Evolutionary conservation across 2,113 vertebrate species (phyloP).

Genomic region (Esox niger): DNA sequence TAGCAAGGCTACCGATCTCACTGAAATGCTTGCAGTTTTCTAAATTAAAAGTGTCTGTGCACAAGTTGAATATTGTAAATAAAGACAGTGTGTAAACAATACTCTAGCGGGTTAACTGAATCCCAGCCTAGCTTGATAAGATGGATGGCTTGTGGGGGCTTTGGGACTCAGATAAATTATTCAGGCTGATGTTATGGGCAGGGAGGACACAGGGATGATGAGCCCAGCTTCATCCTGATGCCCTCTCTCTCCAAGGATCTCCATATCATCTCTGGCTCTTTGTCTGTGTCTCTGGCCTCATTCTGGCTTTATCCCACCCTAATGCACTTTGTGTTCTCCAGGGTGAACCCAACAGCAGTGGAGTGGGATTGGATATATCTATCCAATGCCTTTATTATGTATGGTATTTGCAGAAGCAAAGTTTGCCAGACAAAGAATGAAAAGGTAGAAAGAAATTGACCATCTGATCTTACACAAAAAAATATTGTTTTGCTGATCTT

Average conservation of each 20-base stretch:
- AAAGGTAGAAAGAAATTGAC: too few relatives aligned
- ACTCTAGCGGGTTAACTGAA: too few relatives aligned
- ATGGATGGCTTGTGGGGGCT: conserved; percentile 15
- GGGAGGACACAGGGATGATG: background rate
- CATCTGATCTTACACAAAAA: too few relatives aligned
- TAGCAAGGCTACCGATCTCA: too few relatives aligned
- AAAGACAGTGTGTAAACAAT: too few relatives aligned
- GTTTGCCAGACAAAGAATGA: too few relatives aligned
- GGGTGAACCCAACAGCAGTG: background rate
- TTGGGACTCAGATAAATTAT: conserved; percentile 21
- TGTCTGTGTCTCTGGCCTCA: conserved; percentile 10
- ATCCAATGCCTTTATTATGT: background rate
- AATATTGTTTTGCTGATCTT: too few relatives aligned
- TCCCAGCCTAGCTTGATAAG: conserved; percentile 29
- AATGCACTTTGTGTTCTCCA: conserved; percentile 12
- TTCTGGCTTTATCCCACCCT: conserved; percentile 12
- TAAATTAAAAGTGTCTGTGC: too few relatives aligned
- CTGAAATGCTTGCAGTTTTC: too few relatives aligned
- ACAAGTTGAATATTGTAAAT: too few relatives aligned
- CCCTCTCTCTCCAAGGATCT: background rate
- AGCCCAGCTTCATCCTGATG: background rate
- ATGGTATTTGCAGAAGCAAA: background rate
- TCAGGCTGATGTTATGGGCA: conserved; percentile 23
- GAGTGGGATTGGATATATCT: background rate
- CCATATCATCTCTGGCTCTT: background rate